A percentile compares a stretch with the other conserved stretches of the same genome.
Conservation (phyloP, 2,888 invertebrate species). For the Schizaphis graminum region DNA sequence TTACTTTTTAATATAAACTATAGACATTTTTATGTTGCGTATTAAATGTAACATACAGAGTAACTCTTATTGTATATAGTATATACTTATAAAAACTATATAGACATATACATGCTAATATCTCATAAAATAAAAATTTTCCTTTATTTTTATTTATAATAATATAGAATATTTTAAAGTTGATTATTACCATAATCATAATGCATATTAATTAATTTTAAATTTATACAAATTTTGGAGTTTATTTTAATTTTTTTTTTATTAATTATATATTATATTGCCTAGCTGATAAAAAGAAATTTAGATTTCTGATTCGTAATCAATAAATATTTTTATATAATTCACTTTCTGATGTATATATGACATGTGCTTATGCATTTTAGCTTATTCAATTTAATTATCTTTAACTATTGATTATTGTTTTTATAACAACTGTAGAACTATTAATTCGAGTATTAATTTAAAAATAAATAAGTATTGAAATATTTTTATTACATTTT, state of each 20-base stretch:
- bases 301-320: background rate
- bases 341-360: background rate
- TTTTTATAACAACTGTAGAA: background rate
- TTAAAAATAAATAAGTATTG: background rate
- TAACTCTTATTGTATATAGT: background rate
- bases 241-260: background rate
- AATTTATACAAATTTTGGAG: background rate
- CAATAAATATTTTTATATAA: too few species aligned
- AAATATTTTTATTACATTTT: background rate
- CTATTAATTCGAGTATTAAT: background rate
- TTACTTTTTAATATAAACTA: background rate
- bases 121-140: background rate
- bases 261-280: background rate
- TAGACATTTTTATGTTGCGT: background rate
- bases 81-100: background rate
- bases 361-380: background rate
- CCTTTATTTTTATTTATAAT: background rate
- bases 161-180: background rate
- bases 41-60: background rate
- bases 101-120: background rate
- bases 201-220: background rate
- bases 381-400: background rate
- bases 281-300: background rate
- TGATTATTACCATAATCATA: background rate
- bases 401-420: background rate